These are phyloP conservation scores for Heteractis magnifica DNA, from an alignment of 92 coral and sea anemone species.

Conservation along the genomic window DNA sequence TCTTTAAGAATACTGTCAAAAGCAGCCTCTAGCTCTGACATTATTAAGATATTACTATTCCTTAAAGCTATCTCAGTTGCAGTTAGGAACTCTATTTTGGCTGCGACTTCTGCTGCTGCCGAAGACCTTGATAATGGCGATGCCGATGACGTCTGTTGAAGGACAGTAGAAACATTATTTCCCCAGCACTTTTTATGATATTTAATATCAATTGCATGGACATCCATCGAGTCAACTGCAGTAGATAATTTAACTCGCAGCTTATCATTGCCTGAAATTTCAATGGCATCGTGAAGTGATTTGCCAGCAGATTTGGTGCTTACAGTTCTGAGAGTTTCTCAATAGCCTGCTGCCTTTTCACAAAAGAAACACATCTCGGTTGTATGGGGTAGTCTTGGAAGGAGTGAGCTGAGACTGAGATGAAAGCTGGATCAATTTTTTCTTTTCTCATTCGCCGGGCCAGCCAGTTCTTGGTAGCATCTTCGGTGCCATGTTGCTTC, in stretches of 20 bases:
- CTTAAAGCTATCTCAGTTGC: slow-evolving; percentile 33
- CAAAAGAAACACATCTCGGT: slow-evolving; percentile 53
- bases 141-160: slow-evolving; percentile 16
- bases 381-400: background rate
- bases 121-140: slow-evolving; percentile 15
- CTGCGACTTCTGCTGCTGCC: slow-evolving; percentile 33
- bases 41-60: slow-evolving; percentile 24
- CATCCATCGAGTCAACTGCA: slow-evolving; percentile 31
- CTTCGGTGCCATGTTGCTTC: slow-evolving; percentile 30
- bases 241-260: slow-evolving; percentile 45
- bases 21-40: slow-evolving; percentile 36
- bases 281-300: slow-evolving; percentile 34
- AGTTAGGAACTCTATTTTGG: slow-evolving; percentile 43
- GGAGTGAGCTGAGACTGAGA: too few relatives aligned
- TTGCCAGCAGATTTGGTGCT: slow-evolving; percentile 43
- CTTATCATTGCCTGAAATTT: slow-evolving; percentile 22
- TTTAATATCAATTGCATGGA: slow-evolving; percentile 21
- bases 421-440: too few relatives aligned
- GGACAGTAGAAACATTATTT: slow-evolving; percentile 18
- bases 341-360: slow-evolving; percentile 27
- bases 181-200: slow-evolving; percentile 21
- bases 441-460: background rate
- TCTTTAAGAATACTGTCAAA: slow-evolving; percentile 35
- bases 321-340: slow-evolving; percentile 33
- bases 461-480: slow-evolving; percentile 36